Conservation (phyloP, 2,797 vertebrate genomes). For the Channa striata region DNA sequence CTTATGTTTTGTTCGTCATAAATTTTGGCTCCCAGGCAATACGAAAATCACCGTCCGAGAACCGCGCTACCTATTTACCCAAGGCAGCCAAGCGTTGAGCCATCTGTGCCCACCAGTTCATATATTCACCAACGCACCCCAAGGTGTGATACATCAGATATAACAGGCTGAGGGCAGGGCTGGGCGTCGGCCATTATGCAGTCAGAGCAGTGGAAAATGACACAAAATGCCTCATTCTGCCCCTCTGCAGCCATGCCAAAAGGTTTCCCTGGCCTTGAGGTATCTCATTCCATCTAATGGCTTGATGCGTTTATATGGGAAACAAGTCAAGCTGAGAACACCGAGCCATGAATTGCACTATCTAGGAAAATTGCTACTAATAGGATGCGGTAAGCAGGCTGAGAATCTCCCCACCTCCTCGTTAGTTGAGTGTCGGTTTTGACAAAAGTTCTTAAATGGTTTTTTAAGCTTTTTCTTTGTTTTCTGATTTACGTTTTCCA, state of each 20-base stretch:
- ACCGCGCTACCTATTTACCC: conserved; percentile 69
- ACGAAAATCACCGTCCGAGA: conserved; percentile 43
- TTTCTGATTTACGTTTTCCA: too few relatives aligned
- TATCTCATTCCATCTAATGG: conserved; percentile 46
- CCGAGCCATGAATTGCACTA: conserved; percentile 24
- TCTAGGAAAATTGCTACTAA: conserved; percentile 45
- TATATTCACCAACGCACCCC: conserved; percentile 54
- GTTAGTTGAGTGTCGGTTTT: conserved; percentile 22
- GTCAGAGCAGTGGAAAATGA: conserved; percentile 52
- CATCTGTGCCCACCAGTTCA: conserved; percentile 66
- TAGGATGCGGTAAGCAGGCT: conserved; percentile 31
- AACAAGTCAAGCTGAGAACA: conserved; percentile 57
- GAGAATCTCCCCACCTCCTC: conserved; percentile 29
- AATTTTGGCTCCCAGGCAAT: conserved; percentile 65
- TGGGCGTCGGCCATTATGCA: conserved; percentile 44
- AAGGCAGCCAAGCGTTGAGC: conserved; percentile 61
- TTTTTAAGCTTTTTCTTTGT: too few relatives aligned
- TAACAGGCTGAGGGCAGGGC: conserved; percentile 51
- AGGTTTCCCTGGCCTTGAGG: conserved; percentile 33
- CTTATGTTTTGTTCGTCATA: conserved; percentile 76
- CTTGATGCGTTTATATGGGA: conserved; percentile 53
- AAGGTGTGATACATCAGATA: conserved; percentile 62
- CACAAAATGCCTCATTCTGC: conserved; percentile 53
- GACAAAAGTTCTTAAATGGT: conserved; percentile 1
- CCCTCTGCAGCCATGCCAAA: conserved; percentile 35